Percentiles rank a stretch among this genome's conserved stretches.
These are phyloP conservation scores for Zaprionus davidi DNA, from an alignment of 1,140 invertebrate species.

Conservation along the genomic window DNA sequence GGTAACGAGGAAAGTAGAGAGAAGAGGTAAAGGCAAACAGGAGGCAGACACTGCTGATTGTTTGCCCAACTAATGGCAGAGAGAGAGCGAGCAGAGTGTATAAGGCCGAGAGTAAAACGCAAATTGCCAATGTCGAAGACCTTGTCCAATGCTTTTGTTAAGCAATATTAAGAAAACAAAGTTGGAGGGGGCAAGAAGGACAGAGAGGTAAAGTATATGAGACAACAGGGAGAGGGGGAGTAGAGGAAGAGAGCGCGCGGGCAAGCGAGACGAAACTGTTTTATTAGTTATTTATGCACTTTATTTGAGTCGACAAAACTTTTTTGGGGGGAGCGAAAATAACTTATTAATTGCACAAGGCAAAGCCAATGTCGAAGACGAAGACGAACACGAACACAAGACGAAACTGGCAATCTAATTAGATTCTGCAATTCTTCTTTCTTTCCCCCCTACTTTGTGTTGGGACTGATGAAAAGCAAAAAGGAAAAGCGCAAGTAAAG, in stretches of 20 bases:
- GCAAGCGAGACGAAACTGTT: background rate
- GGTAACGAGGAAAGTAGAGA: background rate
- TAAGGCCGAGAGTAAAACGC: conserved; percentile 37
- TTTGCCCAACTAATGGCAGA: conserved; percentile 74
- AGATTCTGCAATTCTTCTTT: conserved; percentile 22
- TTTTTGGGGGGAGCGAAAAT: conserved; percentile 13
- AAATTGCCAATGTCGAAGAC: conserved; percentile 53
- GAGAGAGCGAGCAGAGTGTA: conserved; percentile 14
- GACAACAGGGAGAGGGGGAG: background rate
- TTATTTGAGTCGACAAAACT: conserved; percentile 22
- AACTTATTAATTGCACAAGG: conserved; percentile 59
- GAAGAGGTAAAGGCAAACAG: background rate
- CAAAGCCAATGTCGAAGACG: background rate
- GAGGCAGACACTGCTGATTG: conserved; percentile 49
- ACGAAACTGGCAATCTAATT: conserved; percentile 46
- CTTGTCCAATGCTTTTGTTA: conserved; percentile 27
- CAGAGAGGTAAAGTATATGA: background rate
- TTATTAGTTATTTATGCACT: conserved; percentile 39
- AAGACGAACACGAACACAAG: background rate
- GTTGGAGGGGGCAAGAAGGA: background rate
- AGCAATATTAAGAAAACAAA: background rate
- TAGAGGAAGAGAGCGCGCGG: too few relatives aligned
- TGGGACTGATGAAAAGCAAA: conserved; percentile 7
- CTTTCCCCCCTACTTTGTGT: background rate
- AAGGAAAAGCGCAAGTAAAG: background rate